Evolutionary conservation across 2,797 vertebrate genomes (phyloP), one percentile per base, ranked within the genome.

Genomic region (Pantherophis vulpinus): DNA sequence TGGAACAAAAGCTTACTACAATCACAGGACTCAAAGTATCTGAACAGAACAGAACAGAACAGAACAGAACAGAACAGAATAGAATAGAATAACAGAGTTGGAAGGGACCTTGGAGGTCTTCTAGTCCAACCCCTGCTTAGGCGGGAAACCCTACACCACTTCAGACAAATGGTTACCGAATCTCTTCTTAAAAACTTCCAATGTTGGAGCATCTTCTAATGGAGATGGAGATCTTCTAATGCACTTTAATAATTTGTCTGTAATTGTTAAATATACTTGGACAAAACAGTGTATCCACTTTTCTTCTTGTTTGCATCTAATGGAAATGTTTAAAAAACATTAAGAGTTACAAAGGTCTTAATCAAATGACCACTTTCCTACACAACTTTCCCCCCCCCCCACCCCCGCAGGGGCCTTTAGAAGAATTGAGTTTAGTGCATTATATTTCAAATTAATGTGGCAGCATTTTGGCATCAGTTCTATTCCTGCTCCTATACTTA

Each of bases 1-100:
- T 59, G 54, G 94, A 91, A 95, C 79, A 96, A 95, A 96, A 93
- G 12, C 20, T 91, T 87, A 42, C 25, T 32, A 94, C 86, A 32
- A 74, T 70, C 87, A 20, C 18, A 91, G 59, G 92, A 47, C 91
- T 95, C 59, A 91, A 86, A 87, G 32, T 93, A 59, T 58, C 91
- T 93, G 55, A 56, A 14, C 14, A 14, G 55, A 56, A 56, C 0
- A 14, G n/a, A 56, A 56, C 9, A 12, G 10, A 54, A 54, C 1
- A 54, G 54, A 54, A 54, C 9, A 12, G 55, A 56, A 56, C 2
- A 55, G 54, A 55, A 55, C 2, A 12, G 54, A 55, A 55, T 5
- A 18, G 56, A 58, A 58, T 5, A 58, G 56, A 58, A 58, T 16
- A 58, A 16, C 56, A 58, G 16, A 58, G 56, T 58, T 58, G 4